Evolutionary conservation across 2,888 invertebrate species (phyloP).

Genomic region (Crioceris asparagi): DNA sequence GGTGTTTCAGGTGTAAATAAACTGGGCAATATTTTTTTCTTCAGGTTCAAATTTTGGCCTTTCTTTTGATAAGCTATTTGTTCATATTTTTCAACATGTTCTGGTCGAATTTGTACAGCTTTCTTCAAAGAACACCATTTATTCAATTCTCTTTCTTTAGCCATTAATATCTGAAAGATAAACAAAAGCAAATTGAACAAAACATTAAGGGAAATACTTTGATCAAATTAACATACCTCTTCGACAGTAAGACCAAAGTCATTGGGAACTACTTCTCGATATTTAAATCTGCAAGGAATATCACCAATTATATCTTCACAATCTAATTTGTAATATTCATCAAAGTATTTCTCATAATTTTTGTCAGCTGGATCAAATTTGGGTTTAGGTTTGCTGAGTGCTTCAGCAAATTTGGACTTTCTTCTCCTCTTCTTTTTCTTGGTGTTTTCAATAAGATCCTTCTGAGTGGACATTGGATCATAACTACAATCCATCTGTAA

Average conservation of each 20-base stretch:
- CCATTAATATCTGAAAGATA: constrained; percentile 74
- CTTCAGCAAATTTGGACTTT: constrained; percentile 66
- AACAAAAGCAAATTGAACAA: too few relatives aligned
- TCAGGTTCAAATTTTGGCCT: constrained; percentile 59
- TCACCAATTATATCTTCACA: constrained; percentile 94
- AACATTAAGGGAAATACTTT: too few relatives aligned
- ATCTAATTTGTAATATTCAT: constrained; percentile 90
- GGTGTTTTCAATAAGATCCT: constrained; percentile 48
- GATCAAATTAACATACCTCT: constrained; percentile 55
- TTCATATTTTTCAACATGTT: constrained; percentile 70
- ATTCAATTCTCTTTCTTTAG: constrained; percentile 89
- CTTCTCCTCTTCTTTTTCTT: constrained; percentile 46
- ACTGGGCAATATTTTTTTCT: constrained; percentile 69
- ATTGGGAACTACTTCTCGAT: constrained; percentile 79
- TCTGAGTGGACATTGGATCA: constrained; percentile 48
- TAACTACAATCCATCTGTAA: constrained; percentile 82
- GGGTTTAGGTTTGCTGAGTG: constrained; percentile 68
- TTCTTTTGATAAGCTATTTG: constrained; percentile 64
- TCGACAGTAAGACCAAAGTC: constrained; percentile 83
- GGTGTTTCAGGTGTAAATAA: constrained; percentile 44
- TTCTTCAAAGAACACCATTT: constrained; percentile 91
- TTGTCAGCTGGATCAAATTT: constrained; percentile 69
- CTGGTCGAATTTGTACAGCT: constrained; percentile 65
- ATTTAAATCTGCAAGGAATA: constrained; percentile 85
- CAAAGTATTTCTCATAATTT: constrained; percentile 78